Evolutionary conservation across 2,888 invertebrate species (phyloP), one percentile per base, ranked within the genome.

Genomic region (Diaprepes abbreviatus): DNA sequence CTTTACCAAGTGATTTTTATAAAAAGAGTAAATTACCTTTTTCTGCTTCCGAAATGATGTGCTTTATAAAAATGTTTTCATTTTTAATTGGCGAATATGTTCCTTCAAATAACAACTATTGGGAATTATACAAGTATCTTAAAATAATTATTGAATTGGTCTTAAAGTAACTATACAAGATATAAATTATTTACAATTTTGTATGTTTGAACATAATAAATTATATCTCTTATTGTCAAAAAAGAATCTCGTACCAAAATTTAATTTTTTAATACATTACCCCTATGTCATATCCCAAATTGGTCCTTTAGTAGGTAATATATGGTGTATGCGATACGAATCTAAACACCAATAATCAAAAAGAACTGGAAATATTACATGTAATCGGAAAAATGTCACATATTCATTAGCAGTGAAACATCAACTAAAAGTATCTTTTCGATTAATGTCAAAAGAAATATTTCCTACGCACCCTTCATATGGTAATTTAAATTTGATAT

Each of bases 261-360:
- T 45, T 45, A 19, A 45, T 45, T 45, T 43, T 19, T 17, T 43
- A 19, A 43, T 19, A 2, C 19, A 43, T 17, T 43, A 43, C 10
- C 19, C 43, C 10, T 43, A 43, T 10, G 19, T 43, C 0, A 43
- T 43, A 2, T 45, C 43, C 0, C 1, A 21, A 45, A 21, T 45
- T n/a, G 43, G 43, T 2, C 43, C 43, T 3, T 19, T 45, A 5
- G 43, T 19, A 6, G 43, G 43, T 5, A 45, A 45, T 2, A 45
- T 45, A n/a, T 45, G 43, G 43, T 21, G 43, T n/a, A 45, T 45
- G 43, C 10, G 43, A 4, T 45, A 45, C n/a, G 43, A 45, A 21
- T 45, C 21, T n/a, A 45, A 45, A 4, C 43, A 45, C n/a, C 19
- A 45, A n/a, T 19, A 45, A 45, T 43, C 19, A 19, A 43, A 43